Conservation (phyloP, 2,888 invertebrate species). For the Lasius fuliginosus region DNA sequence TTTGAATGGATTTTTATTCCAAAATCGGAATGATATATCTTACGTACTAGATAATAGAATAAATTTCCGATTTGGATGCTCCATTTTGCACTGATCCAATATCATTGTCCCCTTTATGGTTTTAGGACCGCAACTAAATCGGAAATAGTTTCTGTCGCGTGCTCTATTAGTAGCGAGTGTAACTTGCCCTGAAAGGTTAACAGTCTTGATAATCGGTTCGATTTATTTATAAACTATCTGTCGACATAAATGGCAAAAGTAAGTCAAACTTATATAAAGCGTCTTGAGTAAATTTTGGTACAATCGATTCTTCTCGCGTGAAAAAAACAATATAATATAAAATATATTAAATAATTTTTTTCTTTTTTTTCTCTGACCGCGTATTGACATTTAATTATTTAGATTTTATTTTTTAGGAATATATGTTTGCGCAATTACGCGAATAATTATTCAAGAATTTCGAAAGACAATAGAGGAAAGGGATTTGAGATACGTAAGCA, state of each 20-base stretch:
- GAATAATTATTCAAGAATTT: not conserved
- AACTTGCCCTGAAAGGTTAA: not conserved
- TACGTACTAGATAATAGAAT: constrained; percentile 20
- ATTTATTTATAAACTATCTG: not conserved
- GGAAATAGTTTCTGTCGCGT: constrained; percentile 7
- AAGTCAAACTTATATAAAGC: not conserved
- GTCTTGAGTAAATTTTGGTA: not conserved
- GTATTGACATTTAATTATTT: not conserved
- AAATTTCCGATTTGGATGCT: constrained; percentile 32
- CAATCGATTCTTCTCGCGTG: not conserved
- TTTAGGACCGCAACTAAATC: constrained; percentile 48
- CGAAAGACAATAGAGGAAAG: constrained; percentile 20
- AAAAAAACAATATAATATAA: not conserved
- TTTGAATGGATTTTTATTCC: not conserved
- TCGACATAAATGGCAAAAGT: not conserved
- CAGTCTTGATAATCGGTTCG: not conserved
- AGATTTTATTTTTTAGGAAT: not conserved
- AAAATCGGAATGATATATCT: not conserved
- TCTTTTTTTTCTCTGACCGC: not conserved
- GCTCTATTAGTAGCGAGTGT: not conserved
- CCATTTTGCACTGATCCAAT: constrained; percentile 55
- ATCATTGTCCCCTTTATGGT: constrained; percentile 41
- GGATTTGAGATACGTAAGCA: constrained; percentile 33
- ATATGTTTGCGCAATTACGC: constrained; percentile 13
- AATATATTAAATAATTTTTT: not conserved